These are phyloP conservation scores for Mesorhabditis belari DNA, from an alignment of 2,888 invertebrate species.

Conservation along the genomic window DNA sequence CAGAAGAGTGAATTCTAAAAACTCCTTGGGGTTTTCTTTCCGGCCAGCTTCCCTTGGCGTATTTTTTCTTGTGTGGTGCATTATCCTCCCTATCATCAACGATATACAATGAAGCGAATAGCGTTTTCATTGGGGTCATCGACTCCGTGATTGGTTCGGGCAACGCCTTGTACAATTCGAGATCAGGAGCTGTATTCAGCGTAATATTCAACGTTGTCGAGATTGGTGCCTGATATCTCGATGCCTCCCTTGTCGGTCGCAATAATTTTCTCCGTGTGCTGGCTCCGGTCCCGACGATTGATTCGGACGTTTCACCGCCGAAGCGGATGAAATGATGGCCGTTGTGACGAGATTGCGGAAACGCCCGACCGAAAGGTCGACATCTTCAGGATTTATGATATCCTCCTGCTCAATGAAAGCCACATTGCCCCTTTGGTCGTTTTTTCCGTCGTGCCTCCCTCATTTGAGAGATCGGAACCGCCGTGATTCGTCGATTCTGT, in stretches of 20 bases:
- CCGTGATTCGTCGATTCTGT: slow-evolving; percentile 89
- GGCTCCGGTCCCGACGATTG: no score
- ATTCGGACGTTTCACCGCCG: no score
- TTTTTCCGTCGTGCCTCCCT: slow-evolving; percentile 58
- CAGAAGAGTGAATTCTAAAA: background rate
- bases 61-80: slow-evolving; percentile 91
- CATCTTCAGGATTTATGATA: slow-evolving; percentile 96
- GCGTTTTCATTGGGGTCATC: no score
- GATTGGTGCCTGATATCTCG: slow-evolving; percentile 12
- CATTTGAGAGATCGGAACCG: slow-evolving; percentile 76
- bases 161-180: slow-evolving; percentile 62
- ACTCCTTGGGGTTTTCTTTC: slow-evolving; percentile 72
- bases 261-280: no score
- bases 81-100: slow-evolving; percentile 14
- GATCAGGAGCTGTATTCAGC: slow-evolving; percentile 94
- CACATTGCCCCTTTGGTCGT: slow-evolving; percentile 60
- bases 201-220: slow-evolving; percentile 55
- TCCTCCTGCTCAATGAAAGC: slow-evolving; percentile 89
- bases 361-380: slow-evolving; percentile 90
- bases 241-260: slow-evolving; percentile 20
- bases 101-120: no score
- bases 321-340: slow-evolving; percentile 84
- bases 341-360: slow-evolving; percentile 92
- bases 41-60: slow-evolving; percentile 99
- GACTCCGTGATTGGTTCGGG: no score